A percentile compares a stretch with the other conserved stretches of the same genome.
Conservation (phyloP, 2,113 vertebrate species). For the Gobius niger region DNA sequence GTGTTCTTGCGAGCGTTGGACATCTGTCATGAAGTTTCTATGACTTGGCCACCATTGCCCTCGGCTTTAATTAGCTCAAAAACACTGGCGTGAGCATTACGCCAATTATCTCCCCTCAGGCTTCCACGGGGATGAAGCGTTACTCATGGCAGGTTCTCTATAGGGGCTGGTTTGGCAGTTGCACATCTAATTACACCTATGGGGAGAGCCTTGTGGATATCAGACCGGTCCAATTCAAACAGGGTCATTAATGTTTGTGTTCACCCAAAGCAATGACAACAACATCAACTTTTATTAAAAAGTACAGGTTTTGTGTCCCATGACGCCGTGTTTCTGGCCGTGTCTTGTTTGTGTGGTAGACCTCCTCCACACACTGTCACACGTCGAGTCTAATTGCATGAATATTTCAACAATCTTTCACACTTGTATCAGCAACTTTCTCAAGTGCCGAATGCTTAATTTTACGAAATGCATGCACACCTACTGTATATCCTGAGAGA, state of each 20-base stretch:
- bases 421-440: slow-evolving; percentile 56
- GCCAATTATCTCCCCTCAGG: slow-evolving; percentile 68
- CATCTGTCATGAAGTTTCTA: slow-evolving; percentile 43
- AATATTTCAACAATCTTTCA: slow-evolving; percentile 60
- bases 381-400: slow-evolving; percentile 57
- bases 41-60: slow-evolving; percentile 50
- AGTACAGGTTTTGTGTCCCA: slow-evolving; percentile 14
- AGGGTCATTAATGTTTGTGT: slow-evolving; percentile 45
- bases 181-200: slow-evolving; percentile 71
- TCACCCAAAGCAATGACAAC: slow-evolving; percentile 30
- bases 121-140: slow-evolving; percentile 54
- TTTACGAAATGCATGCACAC: slow-evolving; percentile 12
- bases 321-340: neutral
- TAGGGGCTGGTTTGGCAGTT: slow-evolving; percentile 64
- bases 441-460: slow-evolving; percentile 48
- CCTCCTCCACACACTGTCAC: slow-evolving; percentile 26
- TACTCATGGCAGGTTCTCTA: slow-evolving; percentile 65
- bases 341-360: slow-evolving; percentile 21
- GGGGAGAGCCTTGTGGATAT: slow-evolving; percentile 59
- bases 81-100: slow-evolving; percentile 58
- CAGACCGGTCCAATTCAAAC: slow-evolving; percentile 46
- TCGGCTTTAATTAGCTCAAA: slow-evolving; percentile 64
- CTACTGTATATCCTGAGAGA: neutral
- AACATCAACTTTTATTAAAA: slow-evolving; percentile 45
- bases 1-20: slow-evolving; percentile 21